These are phyloP conservation scores for Gallinago undulata DNA, from an alignment of 2,113 vertebrate species.

Conservation along the genomic window DNA sequence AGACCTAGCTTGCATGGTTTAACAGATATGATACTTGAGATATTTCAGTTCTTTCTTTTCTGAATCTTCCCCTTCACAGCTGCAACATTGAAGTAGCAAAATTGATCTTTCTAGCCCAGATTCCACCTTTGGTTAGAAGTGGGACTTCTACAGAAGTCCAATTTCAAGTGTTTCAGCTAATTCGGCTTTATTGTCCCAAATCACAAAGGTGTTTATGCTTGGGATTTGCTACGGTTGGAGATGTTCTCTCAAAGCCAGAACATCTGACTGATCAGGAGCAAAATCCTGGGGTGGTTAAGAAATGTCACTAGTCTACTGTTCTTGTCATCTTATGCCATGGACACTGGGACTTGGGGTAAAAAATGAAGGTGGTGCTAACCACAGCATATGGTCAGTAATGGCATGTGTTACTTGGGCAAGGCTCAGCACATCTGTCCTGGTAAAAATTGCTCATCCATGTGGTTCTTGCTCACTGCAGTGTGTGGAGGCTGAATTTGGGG, in stretches of 20 bases:
- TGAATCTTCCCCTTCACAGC: neutral
- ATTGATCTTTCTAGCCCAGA: neutral
- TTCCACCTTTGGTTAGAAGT: neutral
- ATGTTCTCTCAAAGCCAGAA: neutral
- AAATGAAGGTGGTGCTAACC: neutral
- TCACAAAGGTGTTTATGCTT: neutral
- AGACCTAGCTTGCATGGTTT: neutral
- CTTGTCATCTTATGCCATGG: rapidly evolving
- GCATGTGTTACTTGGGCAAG: neutral
- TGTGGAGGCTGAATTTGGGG: neutral
- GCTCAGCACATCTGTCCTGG: neutral
- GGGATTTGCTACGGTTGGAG: neutral
- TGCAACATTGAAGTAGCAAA: neutral
- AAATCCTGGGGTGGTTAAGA: neutral
- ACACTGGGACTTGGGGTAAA: too few species aligned
- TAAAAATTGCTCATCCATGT: rapidly evolving
- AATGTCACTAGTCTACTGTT: neutral
- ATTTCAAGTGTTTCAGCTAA: neutral
- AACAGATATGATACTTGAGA: neutral
- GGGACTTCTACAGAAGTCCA: neutral
- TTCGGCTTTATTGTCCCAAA: neutral
- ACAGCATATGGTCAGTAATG: neutral
- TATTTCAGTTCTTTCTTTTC: neutral
- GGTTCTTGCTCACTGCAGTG: neutral
- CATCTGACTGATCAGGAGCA: neutral